phyloP scores from a whole-genome alignment of 2,113 vertebrate species.

The Cathartes aura region DNA sequence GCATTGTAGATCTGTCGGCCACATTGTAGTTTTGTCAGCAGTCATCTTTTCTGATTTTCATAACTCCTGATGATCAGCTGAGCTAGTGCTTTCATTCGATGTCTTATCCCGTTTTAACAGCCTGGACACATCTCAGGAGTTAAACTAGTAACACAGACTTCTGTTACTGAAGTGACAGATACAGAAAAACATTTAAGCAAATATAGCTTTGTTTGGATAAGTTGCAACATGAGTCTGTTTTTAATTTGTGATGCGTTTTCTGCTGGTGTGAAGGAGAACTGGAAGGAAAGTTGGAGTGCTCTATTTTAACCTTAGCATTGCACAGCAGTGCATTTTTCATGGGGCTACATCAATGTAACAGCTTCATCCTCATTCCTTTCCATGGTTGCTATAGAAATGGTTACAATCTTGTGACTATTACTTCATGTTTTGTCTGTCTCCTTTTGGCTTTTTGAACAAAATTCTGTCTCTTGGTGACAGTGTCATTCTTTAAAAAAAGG shows the following conservation, averaged over 20 bases:
- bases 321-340: background rate
- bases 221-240: background rate
- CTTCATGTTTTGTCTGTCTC: background rate
- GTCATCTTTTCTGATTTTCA: background rate
- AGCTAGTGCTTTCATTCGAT: background rate
- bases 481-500: background rate
- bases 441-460: background rate
- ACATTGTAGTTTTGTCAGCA: background rate
- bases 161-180: background rate
- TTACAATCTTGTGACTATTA: background rate
- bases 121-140: background rate
- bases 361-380: background rate
- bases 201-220: background rate
- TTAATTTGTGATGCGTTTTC: background rate
- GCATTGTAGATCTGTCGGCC: background rate
- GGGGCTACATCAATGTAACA: background rate
- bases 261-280: background rate
- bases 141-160: background rate
- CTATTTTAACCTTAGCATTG: background rate
- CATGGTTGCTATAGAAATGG: background rate
- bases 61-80: background rate
- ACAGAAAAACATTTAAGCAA: background rate
- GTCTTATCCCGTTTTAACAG: background rate
- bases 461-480: background rate
- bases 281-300: background rate